These are phyloP conservation scores for Hypolimnas misippus DNA, from an alignment of 2,888 invertebrate genomes.

Conservation along the genomic window DNA sequence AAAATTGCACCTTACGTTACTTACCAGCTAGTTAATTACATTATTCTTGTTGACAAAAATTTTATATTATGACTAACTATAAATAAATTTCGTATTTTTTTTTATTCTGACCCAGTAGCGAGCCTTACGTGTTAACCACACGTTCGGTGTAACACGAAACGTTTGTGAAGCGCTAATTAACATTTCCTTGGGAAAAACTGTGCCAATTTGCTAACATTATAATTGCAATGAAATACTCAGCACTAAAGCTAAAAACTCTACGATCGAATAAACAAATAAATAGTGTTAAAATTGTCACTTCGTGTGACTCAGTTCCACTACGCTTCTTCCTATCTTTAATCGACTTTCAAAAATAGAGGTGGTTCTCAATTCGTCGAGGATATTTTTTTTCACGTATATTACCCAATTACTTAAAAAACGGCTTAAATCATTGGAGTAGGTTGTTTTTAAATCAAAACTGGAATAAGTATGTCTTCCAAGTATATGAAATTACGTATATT, in stretches of 20 bases:
- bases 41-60: not conserved
- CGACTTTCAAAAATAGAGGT: no score
- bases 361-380: no score
- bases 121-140: constrained; percentile 4
- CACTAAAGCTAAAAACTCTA: not conserved
- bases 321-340: no score
- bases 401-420: no score
- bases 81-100: not conserved
- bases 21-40: no score
- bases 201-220: constrained; percentile 12
- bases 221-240: constrained; percentile 1
- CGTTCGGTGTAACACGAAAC: constrained; percentile 9
- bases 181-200: constrained; percentile 9
- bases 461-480: no score
- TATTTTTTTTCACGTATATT: no score
- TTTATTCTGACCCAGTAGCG: constrained; percentile 1
- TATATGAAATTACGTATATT: no score
- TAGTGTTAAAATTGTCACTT: not conserved
- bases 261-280: not conserved
- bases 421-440: no score
- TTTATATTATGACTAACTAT: not conserved
- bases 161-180: constrained; percentile 10
- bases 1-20: no score
- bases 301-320: no score
- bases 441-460: no score